A percentile compares a stretch with the other conserved stretches of the same genome.
Conservation (phyloP, 2,113 vertebrate genomes). For the Cnemophilus loriae region DNA sequence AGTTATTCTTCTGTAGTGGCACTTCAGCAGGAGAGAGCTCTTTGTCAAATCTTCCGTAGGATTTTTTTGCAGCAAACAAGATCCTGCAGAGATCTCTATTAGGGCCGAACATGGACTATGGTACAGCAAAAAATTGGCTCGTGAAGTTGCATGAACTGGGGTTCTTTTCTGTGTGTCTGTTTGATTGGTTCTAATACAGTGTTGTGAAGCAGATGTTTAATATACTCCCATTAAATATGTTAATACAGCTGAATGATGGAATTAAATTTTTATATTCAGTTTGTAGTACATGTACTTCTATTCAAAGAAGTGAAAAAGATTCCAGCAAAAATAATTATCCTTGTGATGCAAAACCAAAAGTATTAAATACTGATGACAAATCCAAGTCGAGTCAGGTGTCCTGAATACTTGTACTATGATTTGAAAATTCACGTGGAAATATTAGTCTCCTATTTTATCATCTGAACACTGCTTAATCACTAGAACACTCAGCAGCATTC, state of each 20-base stretch:
- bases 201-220: neutral
- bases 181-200: neutral
- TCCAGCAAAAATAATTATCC: neutral
- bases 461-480: neutral
- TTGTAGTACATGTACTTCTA: neutral
- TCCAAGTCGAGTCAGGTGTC: neutral
- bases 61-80: constrained; percentile 42
- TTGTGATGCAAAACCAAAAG: neutral
- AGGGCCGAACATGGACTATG: constrained; percentile 22
- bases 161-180: neutral
- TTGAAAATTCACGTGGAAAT: neutral
- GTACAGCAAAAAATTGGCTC: constrained; percentile 42
- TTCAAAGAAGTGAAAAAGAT: neutral
- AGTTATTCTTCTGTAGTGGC: constrained; percentile 34
- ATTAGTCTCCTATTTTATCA: neutral
- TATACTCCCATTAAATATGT: neutral
- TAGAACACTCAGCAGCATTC: neutral
- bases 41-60: constrained; percentile 40
- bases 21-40: constrained; percentile 24
- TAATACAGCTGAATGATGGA: neutral
- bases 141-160: neutral
- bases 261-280: neutral
- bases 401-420: neutral
- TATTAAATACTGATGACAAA: neutral
- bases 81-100: neutral